A percentile compares a stretch with the other conserved stretches of the same genome.
Conservation (phyloP, 2,888 invertebrate species). For the Saturnia japonica region DNA sequence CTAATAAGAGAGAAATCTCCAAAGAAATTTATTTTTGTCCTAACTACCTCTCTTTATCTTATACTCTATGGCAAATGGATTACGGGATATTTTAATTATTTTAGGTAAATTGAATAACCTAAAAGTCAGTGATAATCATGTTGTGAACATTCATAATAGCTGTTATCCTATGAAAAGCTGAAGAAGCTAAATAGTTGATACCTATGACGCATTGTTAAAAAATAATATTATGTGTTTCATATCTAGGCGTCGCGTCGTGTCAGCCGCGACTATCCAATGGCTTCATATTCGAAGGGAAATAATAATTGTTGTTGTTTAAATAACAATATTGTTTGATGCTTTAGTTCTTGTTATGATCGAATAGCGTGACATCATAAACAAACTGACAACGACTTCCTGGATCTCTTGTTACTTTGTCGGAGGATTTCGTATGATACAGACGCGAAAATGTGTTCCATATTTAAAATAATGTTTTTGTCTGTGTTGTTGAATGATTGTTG, state of each 20-base stretch:
- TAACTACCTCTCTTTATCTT: no score
- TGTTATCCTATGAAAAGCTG: no score
- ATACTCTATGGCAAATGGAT: not conserved
- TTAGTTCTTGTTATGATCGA: conserved; percentile 45
- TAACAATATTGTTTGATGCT: conserved; percentile 61
- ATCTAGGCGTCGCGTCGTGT: not conserved
- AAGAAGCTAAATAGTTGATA: not conserved
- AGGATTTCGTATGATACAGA: conserved; percentile 43
- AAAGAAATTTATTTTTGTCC: no score
- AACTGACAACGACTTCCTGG: conserved; percentile 56
- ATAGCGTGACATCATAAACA: conserved; percentile 59
- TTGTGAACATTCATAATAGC: not conserved
- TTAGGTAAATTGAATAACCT: not conserved
- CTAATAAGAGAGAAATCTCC: no score
- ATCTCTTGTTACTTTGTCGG: conserved; percentile 53
- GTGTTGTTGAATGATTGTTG: conserved; percentile 48
- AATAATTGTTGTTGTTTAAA: conserved; percentile 56
- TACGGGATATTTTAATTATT: not conserved
- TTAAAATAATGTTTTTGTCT: conserved; percentile 42
- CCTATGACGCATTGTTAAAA: conserved; percentile 14
- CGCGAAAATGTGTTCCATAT: conserved; percentile 50
- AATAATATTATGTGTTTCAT: not conserved
- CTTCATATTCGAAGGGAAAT: conserved; percentile 41
- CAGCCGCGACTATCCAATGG: not conserved
- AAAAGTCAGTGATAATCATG: not conserved